Base-by-base conservation (phyloP, 2,888 invertebrate species). In the Galerucella nymphaeae region DNA sequence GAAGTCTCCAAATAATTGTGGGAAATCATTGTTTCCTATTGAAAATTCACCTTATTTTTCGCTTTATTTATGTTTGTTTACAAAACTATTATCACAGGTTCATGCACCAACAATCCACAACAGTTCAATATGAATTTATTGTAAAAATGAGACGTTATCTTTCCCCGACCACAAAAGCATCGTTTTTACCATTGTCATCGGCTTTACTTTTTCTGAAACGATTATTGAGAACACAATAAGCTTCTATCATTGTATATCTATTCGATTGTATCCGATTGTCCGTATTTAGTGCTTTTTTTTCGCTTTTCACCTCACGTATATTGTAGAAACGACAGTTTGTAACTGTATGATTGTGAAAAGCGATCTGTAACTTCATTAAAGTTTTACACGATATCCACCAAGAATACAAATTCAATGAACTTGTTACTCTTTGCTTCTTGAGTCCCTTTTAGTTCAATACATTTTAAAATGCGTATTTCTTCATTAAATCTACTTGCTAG, bases 231-330 rank as follows among this genome's bases (percentile, higher is more conserved):
- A 50, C 2, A 66, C 30, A 66, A 55, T 18, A 55, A 66, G 53
- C 55, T 58, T 55, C 30, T 30, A 58, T 58, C 30, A 30, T 58
- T 23, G 58, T 58, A 58, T 30, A 58, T n/a, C n/a, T n/a, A n/a
- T 58, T 58, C 23, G 64, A 23, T 64, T 64, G 64, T 42, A 18
- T 20, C 18, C 64, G n/a, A 18, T 58, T 58, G 13, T 58, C 55
- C 55, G 20, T 55, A 55, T 58, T 58, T 38, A 18, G 23, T 23
- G n/a, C 16, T 16, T 42, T 63, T 42, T 38, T 38, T 42, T 45
- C 18, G 0, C 10, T 18, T 53, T 53, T 18, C 18, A 18, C 18
- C 18, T 16, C 53, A 53, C 53, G 53, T 53, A 10, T 53, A 16
- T 53, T 53, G 53, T 6, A 53, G 18, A 53, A 53, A 53, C 53